phyloP scores from a whole-genome alignment of 2,888 invertebrate species.

The Dexiosoma caninum region DNA sequence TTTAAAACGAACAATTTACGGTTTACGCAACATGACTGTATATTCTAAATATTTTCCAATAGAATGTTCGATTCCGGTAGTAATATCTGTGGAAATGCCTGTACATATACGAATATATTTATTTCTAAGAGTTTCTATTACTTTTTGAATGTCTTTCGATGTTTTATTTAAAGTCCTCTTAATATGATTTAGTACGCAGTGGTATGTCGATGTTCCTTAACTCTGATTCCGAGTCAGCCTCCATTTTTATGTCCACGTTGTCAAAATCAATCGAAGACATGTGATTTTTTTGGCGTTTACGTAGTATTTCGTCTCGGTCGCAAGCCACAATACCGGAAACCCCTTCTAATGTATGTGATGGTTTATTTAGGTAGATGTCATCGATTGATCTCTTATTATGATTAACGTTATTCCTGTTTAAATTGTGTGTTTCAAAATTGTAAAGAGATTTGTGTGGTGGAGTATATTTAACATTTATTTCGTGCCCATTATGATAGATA shows the following conservation, averaged over 20 bases:
- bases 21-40: no score
- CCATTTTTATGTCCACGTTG: constrained; percentile 32
- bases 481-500: constrained; percentile 13
- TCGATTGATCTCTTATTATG: constrained; percentile 22
- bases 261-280: background rate
- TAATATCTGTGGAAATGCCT: no score
- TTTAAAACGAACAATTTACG: no score
- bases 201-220: constrained; percentile 33
- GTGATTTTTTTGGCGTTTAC: constrained; percentile 33
- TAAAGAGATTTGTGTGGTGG: constrained; percentile 10
- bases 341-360: background rate
- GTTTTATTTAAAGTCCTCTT: background rate
- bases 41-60: no score
- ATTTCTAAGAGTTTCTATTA: no score
- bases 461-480: constrained; percentile 31
- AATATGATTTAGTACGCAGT: constrained; percentile 47
- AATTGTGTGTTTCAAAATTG: constrained; percentile 16
- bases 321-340: constrained; percentile 22
- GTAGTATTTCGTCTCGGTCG: constrained; percentile 8
- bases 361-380: background rate
- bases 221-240: constrained; percentile 8
- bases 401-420: background rate
- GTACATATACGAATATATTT: no score
- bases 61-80: no score
- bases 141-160: no score